These are phyloP conservation scores for Dendrocopos noguchii DNA, from an alignment of 2,113 vertebrate species.

Conservation along the genomic window DNA sequence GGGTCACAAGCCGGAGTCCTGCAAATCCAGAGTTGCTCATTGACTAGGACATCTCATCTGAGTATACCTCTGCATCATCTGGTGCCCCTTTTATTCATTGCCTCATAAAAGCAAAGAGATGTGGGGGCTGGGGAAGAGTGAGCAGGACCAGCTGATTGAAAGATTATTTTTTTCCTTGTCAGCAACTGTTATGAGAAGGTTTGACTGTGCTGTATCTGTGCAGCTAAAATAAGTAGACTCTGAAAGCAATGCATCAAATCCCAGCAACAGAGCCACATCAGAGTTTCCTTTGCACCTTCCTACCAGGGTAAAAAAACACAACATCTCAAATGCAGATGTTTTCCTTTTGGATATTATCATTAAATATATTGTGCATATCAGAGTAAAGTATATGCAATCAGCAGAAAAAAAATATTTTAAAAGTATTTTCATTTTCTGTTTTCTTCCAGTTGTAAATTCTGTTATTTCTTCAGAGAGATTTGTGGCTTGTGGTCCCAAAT, in stretches of 20 bases:
- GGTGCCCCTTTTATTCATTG: slow-evolving; percentile 22
- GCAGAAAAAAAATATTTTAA: neutral
- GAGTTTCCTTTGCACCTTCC: neutral
- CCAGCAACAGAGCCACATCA: neutral
- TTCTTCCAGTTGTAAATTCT: slow-evolving; percentile 1
- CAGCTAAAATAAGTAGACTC: slow-evolving; percentile 33
- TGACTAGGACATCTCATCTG: neutral
- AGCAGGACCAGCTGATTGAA: slow-evolving; percentile 14
- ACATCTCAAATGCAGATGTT: neutral
- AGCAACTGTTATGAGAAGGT: slow-evolving; percentile 37
- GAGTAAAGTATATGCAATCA: neutral
- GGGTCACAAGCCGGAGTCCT: rapidly evolving
- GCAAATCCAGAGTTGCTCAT: neutral
- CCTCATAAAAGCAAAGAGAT: slow-evolving; percentile 30
- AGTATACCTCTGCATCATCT: slow-evolving; percentile 21
- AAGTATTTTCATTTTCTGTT: neutral
- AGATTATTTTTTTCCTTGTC: slow-evolving; percentile 11
- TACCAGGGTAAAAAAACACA: neutral
- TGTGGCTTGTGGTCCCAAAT: neutral
- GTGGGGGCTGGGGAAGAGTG: neutral
- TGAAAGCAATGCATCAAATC: slow-evolving; percentile 50
- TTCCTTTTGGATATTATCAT: neutral
- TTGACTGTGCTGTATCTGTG: slow-evolving; percentile 1
- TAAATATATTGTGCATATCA: neutral
- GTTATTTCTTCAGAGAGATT: slow-evolving; percentile 23